Base-by-base conservation (phyloP, 1,140 invertebrate genomes). In the Lepidostoma basale region DNA sequence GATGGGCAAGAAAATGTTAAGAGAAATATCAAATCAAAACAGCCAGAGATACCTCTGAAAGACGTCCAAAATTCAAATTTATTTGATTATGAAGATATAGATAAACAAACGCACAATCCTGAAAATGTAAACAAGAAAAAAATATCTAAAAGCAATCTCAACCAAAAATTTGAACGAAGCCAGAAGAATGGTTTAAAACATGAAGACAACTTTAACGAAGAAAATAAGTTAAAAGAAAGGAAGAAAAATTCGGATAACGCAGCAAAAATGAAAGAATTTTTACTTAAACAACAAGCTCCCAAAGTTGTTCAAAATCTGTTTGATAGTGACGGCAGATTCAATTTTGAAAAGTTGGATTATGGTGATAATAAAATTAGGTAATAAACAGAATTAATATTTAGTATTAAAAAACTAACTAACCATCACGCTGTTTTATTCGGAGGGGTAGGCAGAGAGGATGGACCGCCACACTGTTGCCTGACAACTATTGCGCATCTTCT, bases 341-440 rank as follows among this genome's bases (percentile, higher is more conserved):
- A 76, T 85, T 58, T 86, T 81, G 75, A 82, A 62, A 86, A 86
- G 76, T 76, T 85, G 72, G 80, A 81, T 69, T 78, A 85, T 58
- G 84, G 85, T 74, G 85, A 86, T 78, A 59, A 76, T 2, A 75
- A 78, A 72, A 75, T 86, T 47, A 80, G 79, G 81, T 84, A 77
- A 74, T 62, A 56, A 3, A 3, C 6, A n/a, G n/a, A n/a, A n/a
- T n/a, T n/a, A n/a, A n/a, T n/a, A n/a, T n/a, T n/a, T n/a, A n/a
- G n/a, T n/a, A n/a, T n/a, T n/a, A n/a, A n/a, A n/a, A n/a, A n/a
- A n/a, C n/a, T n/a, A n/a, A n/a, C n/a, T n/a, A n/a, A n/a, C n/a
- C n/a, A n/a, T n/a, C n/a, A n/a, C n/a, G n/a, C n/a, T n/a, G n/a
- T n/a, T n/a, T n/a, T n/a, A n/a, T n/a, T n/a, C n/a, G n/a, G n/a